Percentiles rank a stretch among this genome's conserved stretches.
phyloP scores from a whole-genome alignment of 2,113 vertebrate species.

The Menura novaehollandiae region DNA sequence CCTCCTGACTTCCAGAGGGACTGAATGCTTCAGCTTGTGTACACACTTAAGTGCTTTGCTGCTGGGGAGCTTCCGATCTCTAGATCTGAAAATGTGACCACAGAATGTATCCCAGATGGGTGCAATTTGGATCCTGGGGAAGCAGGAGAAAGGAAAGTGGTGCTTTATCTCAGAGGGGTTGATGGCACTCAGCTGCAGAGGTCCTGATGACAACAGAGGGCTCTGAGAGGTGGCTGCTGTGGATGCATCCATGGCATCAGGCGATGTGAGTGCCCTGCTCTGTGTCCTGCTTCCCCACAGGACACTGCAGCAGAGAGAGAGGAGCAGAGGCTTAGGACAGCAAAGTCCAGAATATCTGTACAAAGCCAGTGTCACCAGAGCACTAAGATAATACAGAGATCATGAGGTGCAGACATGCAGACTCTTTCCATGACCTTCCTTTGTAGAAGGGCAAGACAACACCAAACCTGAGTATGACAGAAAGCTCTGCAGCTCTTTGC shows the following conservation, averaged over 20 bases:
- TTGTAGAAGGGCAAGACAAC: neutral
- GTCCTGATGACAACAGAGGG: neutral
- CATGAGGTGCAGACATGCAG: fast-evolving
- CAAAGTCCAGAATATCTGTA: neutral
- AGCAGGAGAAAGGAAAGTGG: neutral
- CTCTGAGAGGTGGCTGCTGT: neutral
- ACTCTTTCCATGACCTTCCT: neutral
- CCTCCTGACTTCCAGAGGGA: neutral
- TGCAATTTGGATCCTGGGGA: neutral
- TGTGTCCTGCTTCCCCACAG: fast-evolving
- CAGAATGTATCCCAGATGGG: neutral
- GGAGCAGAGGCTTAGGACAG: neutral
- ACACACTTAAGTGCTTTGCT: neutral
- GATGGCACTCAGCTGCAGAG: neutral
- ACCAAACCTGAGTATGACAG: fast-evolving
- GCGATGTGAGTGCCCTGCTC: fast-evolving
- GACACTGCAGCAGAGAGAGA: neutral
- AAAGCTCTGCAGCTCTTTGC: neutral
- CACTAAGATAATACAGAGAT: neutral
- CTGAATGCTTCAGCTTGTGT: neutral
- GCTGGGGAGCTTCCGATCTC: neutral
- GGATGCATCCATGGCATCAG: neutral
- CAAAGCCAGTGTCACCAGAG: neutral
- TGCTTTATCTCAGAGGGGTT: neutral
- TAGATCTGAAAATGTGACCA: neutral